Evolutionary conservation across 2,888 invertebrate genomes (phyloP), one percentile per base, ranked within the genome.

Genomic region (Synanthedon vespiformis): DNA sequence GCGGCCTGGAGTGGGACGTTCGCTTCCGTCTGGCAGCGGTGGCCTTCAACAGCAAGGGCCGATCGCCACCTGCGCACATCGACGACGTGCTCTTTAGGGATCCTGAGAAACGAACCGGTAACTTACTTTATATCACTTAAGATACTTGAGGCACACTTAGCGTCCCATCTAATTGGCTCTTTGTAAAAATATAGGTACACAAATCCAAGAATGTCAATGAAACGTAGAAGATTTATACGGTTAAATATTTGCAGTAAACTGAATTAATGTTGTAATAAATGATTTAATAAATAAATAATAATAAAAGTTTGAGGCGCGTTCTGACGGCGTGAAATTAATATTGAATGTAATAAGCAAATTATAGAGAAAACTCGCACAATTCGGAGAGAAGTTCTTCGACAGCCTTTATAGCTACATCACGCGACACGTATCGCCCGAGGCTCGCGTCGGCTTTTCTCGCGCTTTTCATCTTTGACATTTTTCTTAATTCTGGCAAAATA

Each of bases 1-100:
- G 93, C 68, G 92, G 93, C 53, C 88, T 95, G 66, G 94, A 94
- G 80, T 91, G 92, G 59, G 94, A 94, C 70, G 92, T 94, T 60
- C 92, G 94, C 52, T 92, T 93, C 75, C 90, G 93, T 64, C 90
- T 95, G 58, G 91, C 91, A 51, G 92, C 95, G 54, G 92, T 92
- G 67, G 93, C 95, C 40, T 90, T 92, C 67, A 95, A 95, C 89
- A 90, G 92, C 65, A 95, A 95, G 78, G 95, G 95, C 47, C 89
- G 92, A 53, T 94, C 95, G 67, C 88, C 89, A 53, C 90, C 92
- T 12, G 91, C 93, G 58, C 85, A 90, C 40, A 80, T 95, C 52
- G 92, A 92, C 70, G 94, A 94, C 75, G 91, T 95, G 62, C 91
- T 93, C 52, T 93, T 95, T 79, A 89, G 92, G 55, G 94, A 94